Conservation (phyloP, 2,797 vertebrate species). For the Sciurus carolinensis region DNA sequence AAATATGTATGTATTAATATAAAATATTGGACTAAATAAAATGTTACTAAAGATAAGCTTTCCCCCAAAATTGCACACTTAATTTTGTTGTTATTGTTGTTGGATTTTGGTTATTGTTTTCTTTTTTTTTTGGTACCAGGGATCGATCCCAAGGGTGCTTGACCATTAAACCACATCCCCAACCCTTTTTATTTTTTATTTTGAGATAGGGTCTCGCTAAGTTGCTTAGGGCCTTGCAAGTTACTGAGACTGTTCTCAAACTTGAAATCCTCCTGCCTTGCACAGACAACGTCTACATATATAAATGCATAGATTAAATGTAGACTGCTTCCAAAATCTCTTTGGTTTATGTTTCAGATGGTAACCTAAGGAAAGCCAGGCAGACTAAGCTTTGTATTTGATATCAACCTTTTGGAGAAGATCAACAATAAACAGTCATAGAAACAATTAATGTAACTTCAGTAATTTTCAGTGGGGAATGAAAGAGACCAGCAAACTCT, state of each 20-base stretch:
- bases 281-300: constrained; percentile 74
- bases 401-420: constrained; percentile 45
- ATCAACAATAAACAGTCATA: constrained; percentile 5
- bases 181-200: no score
- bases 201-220: no score
- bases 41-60: constrained; percentile 60
- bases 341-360: constrained; percentile 75
- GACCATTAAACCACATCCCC: no score
- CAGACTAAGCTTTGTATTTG: constrained; percentile 68
- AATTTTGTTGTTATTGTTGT: background rate
- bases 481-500: constrained; percentile 74
- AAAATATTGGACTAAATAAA: constrained; percentile 46
- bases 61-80: constrained; percentile 63
- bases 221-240: no score
- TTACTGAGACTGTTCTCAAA: no score
- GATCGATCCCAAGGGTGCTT: no score
- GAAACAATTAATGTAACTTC: constrained; percentile 66
- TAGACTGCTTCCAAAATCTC: constrained; percentile 71
- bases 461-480: constrained; percentile 76
- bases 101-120: no score
- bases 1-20: constrained; percentile 32
- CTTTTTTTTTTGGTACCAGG: no score
- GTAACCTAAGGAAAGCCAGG: constrained; percentile 66
- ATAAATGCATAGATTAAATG: constrained; percentile 74
- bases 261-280: background rate